A percentile compares a stretch with the other conserved stretches of the same genome.
Evolutionary conservation across 2,888 invertebrate species (phyloP).

Genomic region (Syritta pipiens): DNA sequence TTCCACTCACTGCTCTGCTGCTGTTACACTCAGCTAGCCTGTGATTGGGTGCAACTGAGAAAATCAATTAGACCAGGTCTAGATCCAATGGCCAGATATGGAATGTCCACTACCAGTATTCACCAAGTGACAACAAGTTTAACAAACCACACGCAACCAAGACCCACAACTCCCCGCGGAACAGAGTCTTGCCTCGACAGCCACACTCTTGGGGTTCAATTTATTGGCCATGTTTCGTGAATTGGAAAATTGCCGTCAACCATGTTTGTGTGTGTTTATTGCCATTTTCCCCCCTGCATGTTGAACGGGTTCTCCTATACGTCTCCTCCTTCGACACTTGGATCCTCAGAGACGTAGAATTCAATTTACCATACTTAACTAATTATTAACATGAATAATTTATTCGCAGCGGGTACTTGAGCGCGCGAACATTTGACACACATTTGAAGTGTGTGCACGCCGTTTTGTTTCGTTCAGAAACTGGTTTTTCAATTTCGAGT

Average conservation of each 20-base stretch:
- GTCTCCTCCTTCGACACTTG: neutral
- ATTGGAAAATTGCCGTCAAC: constrained; percentile 49
- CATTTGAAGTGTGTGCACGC: constrained; percentile 16
- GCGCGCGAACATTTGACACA: constrained; percentile 34
- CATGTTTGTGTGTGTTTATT: constrained; percentile 19
- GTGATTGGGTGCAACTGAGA: constrained; percentile 46
- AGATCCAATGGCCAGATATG: constrained; percentile 49
- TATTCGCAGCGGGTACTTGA: constrained; percentile 20
- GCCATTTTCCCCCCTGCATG: neutral
- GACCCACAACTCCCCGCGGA: neutral
- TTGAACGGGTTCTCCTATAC: constrained; percentile 13
- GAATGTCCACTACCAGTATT: constrained; percentile 4
- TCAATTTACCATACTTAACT: constrained; percentile 59
- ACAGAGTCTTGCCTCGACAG: neutral
- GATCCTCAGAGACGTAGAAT: constrained; percentile 22
- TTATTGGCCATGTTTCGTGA: constrained; percentile 51
- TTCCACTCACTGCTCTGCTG: constrained; percentile 41
- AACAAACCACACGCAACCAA: constrained; percentile 17
- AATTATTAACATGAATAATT: constrained; percentile 56
- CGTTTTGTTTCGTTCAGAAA: neutral
- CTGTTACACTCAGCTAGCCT: constrained; percentile 5
- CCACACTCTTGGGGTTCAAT: constrained; percentile 26
- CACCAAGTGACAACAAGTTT: constrained; percentile 57
- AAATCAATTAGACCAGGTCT: constrained; percentile 59
- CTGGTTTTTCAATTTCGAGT: constrained; percentile 10